phyloP scores from a whole-genome alignment of 2,797 vertebrate genomes.

The Poeciliopsis presidionis region DNA sequence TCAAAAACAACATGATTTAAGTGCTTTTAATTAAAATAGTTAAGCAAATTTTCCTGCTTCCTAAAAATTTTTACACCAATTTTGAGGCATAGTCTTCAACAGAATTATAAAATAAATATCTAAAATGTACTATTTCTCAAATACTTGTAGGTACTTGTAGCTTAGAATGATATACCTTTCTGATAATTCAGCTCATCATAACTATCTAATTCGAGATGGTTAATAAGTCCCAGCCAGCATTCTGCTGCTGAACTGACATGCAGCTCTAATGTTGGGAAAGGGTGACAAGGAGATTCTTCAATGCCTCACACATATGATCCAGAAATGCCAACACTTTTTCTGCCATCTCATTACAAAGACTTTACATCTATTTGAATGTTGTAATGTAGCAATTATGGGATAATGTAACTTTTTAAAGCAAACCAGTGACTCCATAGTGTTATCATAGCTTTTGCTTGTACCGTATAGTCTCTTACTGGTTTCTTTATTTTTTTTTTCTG shows the following conservation, averaged over 20 bases:
- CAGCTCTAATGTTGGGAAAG: background rate
- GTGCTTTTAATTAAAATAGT: background rate
- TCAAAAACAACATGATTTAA: background rate
- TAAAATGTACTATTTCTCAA: background rate
- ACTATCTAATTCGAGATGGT: background rate
- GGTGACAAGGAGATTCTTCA: background rate
- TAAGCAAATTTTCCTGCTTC: background rate
- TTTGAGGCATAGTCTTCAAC: background rate
- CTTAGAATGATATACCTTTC: background rate
- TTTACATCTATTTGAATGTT: background rate
- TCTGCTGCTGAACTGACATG: background rate
- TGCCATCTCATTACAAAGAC: background rate
- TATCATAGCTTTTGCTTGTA: background rate
- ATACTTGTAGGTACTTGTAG: background rate
- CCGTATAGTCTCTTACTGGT: background rate
- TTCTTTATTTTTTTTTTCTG: conserved; percentile 8
- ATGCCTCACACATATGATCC: background rate
- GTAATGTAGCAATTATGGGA: background rate
- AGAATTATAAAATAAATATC: background rate
- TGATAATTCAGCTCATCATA: background rate
- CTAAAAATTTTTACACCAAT: background rate
- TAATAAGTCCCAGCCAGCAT: background rate
- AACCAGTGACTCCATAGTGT: background rate
- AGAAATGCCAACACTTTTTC: background rate
- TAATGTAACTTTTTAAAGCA: background rate